Evolutionary conservation across 2,113 vertebrate genomes (phyloP).

Genomic region (Leptosomus discolor): DNA sequence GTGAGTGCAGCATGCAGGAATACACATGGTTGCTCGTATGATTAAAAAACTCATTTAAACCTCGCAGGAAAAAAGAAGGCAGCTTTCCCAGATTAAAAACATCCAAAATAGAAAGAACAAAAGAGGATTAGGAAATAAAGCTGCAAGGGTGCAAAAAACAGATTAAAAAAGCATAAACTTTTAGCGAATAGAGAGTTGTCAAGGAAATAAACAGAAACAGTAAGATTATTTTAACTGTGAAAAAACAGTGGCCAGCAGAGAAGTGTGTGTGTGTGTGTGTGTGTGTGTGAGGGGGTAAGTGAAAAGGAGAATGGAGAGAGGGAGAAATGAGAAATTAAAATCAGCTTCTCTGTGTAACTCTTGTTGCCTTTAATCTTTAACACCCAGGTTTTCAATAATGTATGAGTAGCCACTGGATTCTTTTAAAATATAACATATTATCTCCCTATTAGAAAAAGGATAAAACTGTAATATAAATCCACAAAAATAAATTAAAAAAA

Average conservation of each 20-base stretch:
- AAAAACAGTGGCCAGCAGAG: not conserved
- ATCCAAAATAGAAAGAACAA: not conserved
- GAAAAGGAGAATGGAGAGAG: not conserved
- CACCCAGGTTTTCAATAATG: not conserved
- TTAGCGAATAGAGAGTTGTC: not conserved
- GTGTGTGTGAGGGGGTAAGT: not conserved
- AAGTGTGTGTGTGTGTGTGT: not conserved
- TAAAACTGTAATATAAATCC: not conserved
- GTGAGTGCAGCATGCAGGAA: not conserved
- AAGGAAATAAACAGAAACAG: not conserved
- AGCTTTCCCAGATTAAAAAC: not conserved
- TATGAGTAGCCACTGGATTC: not conserved
- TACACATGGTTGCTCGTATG: not conserved
- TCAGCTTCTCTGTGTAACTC: not conserved
- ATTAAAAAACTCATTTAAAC: not conserved
- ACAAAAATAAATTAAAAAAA: not conserved
- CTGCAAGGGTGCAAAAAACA: not conserved
- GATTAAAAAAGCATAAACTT: not conserved
- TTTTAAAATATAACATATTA: not conserved
- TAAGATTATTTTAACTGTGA: not conserved
- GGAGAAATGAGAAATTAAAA: not conserved
- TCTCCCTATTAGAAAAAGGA: not conserved
- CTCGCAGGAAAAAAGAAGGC: not conserved
- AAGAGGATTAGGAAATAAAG: not conserved
- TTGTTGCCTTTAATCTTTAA: conserved; percentile 2